Base-by-base conservation (phyloP, 2,113 vertebrate genomes). In the Crotophaga sulcirostris region DNA sequence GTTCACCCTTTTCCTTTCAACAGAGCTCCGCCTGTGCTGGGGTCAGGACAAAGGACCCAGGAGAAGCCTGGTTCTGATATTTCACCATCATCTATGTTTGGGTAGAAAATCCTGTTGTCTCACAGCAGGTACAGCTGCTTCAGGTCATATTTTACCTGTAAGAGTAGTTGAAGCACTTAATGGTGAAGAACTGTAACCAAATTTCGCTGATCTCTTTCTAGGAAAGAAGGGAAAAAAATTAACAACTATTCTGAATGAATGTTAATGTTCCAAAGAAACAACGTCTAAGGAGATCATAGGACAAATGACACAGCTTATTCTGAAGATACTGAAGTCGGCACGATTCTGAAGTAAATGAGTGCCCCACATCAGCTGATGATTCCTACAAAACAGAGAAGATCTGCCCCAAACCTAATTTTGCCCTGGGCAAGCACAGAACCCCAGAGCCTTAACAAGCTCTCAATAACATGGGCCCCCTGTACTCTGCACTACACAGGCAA, bases 111-210 rank as follows among this genome's bases (percentile, higher is more conserved):
- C 28, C 74, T 84, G 4, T 84, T 73, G 54, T 80, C 76, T 91
- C 73, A 74, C 59, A 90, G 28, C 31, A 47, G 75, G 9, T 24
- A 68, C 16, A 82, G 69, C 5, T 74, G 36, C 87, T 94, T 88
- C 72, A 76, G 38, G 54, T 52, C 20, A 38, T 62, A 31, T 83
- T 94, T 97, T 97, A 98, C 98, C 98, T 98, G 98, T 77, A 82
- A 95, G 19, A 33, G 87, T 68, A 90, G 95, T 21, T 90, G 96
- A 97, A 96, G 89, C 47, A 78, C 4, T 91, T 89, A 76, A 64
- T 94, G 78, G 51, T 91, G 96, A 88, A 97, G 79, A 91, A 73
- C 72, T 87, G 74, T 47, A 58, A 90, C 6, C 59, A 31, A 10
- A 67, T 51, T 72, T 42, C 67, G 91, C 84, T 40, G 42, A 34